Conservation (phyloP, 2,888 invertebrate species). For the Eubasilissa splendida region DNA sequence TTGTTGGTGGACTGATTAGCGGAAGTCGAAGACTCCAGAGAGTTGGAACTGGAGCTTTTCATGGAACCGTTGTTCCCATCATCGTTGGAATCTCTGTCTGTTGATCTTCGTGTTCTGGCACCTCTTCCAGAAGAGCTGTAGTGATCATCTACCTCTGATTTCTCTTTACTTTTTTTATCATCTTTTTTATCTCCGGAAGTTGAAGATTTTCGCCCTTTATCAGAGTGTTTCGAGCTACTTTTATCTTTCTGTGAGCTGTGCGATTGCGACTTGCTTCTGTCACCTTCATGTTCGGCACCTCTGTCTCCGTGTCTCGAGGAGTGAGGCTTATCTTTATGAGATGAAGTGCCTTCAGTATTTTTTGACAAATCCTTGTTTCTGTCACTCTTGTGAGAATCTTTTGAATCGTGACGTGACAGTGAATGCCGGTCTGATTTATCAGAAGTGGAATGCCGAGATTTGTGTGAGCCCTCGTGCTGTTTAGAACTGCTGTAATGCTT, state of each 20-base stretch:
- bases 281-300: neutral
- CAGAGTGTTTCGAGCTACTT: slow-evolving; percentile 38
- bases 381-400: slow-evolving; percentile 62
- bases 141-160: slow-evolving; percentile 80
- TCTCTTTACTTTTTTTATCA: slow-evolving; percentile 65
- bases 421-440: slow-evolving; percentile 61
- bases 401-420: slow-evolving; percentile 60
- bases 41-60: slow-evolving; percentile 65
- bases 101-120: slow-evolving; percentile 79
- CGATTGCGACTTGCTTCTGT: slow-evolving; percentile 43
- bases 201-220: slow-evolving; percentile 46
- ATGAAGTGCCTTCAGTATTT: slow-evolving; percentile 32
- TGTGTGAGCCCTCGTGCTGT: slow-evolving; percentile 63
- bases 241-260: slow-evolving; percentile 48
- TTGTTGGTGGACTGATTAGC: slow-evolving; percentile 62
- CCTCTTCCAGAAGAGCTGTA: slow-evolving; percentile 78
- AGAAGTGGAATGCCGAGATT: slow-evolving; percentile 66
- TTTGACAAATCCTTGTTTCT: slow-evolving; percentile 59
- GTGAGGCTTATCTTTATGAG: slow-evolving; percentile 35
- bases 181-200: slow-evolving; percentile 58
- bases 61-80: slow-evolving; percentile 76
- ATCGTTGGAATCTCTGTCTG: slow-evolving; percentile 86
- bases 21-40: slow-evolving; percentile 26
- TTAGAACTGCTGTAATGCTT: slow-evolving; percentile 60
- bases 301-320: slow-evolving; percentile 17